Percentiles rank a stretch among this genome's conserved stretches.
Evolutionary conservation across 1,140 invertebrate genomes (phyloP).

Genomic region (Rhizoglyphus robini): DNA sequence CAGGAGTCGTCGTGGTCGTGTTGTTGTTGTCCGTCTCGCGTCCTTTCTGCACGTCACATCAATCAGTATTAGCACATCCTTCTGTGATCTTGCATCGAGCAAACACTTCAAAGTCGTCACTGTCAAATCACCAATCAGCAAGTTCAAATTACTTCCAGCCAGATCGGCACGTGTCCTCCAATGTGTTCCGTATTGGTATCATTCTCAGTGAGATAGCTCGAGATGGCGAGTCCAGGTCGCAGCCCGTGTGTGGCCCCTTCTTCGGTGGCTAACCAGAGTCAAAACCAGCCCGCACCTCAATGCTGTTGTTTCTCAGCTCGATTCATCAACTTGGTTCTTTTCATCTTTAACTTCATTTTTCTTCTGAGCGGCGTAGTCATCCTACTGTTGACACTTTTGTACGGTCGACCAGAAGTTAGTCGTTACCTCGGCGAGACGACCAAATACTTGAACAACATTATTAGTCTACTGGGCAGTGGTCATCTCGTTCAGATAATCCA

Average conservation of each 20-base stretch:
- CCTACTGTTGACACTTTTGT: constrained; percentile 6
- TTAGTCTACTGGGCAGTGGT: background rate
- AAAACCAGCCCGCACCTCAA: background rate
- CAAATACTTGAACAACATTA: constrained; percentile 9
- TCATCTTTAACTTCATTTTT: constrained; percentile 21
- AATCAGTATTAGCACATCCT: background rate
- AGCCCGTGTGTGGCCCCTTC: background rate
- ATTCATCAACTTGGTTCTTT: constrained; percentile 9
- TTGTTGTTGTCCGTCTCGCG: background rate
- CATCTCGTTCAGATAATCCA: constrained; percentile 16
- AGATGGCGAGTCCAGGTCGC: background rate
- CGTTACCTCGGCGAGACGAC: constrained; percentile 6
- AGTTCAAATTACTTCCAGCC: too few relatives aligned
- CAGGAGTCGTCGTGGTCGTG: background rate
- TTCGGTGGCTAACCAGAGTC: constrained; percentile 10
- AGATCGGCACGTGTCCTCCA: too few relatives aligned
- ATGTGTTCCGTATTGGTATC: too few relatives aligned
- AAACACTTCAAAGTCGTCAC: too few relatives aligned
- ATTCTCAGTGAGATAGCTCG: too few relatives aligned
- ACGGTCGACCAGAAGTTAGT: background rate
- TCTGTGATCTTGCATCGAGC: too few relatives aligned
- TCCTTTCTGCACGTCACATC: background rate
- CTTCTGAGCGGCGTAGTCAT: constrained; percentile 6
- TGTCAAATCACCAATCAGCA: too few relatives aligned
- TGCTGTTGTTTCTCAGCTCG: constrained; percentile 18